Evolutionary conservation across 2,113 vertebrate genomes (phyloP).

Genomic region (Butorides virescens): DNA sequence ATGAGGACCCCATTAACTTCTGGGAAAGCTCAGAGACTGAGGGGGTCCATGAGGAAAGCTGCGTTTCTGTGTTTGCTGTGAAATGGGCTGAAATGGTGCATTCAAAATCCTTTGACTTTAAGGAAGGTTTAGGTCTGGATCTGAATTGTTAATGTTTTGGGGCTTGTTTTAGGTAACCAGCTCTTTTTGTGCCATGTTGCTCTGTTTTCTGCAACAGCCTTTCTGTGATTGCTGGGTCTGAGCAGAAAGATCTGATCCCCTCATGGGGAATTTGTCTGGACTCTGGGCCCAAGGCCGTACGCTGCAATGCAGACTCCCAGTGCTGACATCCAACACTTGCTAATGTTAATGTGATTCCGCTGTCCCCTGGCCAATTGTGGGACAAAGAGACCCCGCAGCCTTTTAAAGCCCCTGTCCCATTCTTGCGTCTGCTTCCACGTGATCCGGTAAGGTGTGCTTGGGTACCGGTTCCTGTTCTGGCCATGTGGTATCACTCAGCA

Average conservation of each 20-base stretch:
- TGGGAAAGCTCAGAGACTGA: neutral
- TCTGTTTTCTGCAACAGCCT: neutral
- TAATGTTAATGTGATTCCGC: neutral
- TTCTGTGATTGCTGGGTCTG: neutral
- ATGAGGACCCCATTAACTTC: neutral
- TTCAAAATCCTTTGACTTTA: neutral
- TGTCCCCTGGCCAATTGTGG: neutral
- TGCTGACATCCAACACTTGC: neutral
- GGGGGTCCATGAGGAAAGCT: neutral
- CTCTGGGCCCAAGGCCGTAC: neutral
- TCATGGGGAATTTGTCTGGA: neutral
- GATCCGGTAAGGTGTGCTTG: neutral
- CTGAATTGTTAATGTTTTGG: neutral
- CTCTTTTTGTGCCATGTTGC: neutral
- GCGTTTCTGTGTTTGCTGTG: neutral
- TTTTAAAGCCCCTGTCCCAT: rapidly evolving
- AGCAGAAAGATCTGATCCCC: neutral
- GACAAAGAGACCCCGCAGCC: neutral
- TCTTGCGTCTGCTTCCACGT: neutral
- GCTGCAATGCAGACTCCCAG: neutral
- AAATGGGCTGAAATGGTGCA: neutral
- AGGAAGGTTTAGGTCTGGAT: neutral
- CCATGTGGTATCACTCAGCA: neutral
- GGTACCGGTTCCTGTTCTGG: neutral
- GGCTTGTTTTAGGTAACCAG: neutral